These are phyloP conservation scores for Dreissena polymorpha DNA, from an alignment of 1,140 invertebrate genomes.

Conservation along the genomic window DNA sequence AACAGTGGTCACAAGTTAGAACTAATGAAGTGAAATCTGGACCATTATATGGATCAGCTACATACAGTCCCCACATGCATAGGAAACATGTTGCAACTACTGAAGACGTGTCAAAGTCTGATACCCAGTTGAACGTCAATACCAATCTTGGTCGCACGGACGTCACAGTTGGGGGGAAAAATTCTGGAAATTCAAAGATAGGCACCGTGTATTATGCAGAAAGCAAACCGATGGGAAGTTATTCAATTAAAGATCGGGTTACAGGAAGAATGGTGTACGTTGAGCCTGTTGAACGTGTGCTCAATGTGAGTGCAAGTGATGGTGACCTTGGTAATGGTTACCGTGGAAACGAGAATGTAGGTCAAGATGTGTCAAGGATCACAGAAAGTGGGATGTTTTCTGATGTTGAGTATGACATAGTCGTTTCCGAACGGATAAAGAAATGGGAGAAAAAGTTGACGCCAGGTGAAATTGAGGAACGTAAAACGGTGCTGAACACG, in stretches of 20 bases:
- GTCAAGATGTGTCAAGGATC: not conserved
- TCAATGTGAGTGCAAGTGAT: not conserved
- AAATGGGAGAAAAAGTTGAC: constrained; percentile 72
- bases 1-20: not conserved
- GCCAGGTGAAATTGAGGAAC: constrained; percentile 51
- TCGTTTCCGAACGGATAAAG: constrained; percentile 74
- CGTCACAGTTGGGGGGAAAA: too few species aligned
- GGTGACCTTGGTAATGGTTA: constrained; percentile 11
- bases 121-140: constrained; percentile 66
- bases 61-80: constrained; percentile 62
- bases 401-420: constrained; percentile 76
- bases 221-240: not conserved
- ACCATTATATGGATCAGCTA: constrained; percentile 37
- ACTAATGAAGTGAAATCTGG: not conserved
- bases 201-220: not conserved
- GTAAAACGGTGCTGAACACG: constrained; percentile 45
- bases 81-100: constrained; percentile 56
- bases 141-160: too few species aligned
- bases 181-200: too few species aligned
- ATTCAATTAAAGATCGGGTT: not conserved
- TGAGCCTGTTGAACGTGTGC: not conserved
- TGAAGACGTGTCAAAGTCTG: constrained; percentile 73
- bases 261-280: not conserved
- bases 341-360: not conserved
- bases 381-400: constrained; percentile 73